Conservation (phyloP, 2,113 vertebrate species). For the Anas platyrhynchos region DNA sequence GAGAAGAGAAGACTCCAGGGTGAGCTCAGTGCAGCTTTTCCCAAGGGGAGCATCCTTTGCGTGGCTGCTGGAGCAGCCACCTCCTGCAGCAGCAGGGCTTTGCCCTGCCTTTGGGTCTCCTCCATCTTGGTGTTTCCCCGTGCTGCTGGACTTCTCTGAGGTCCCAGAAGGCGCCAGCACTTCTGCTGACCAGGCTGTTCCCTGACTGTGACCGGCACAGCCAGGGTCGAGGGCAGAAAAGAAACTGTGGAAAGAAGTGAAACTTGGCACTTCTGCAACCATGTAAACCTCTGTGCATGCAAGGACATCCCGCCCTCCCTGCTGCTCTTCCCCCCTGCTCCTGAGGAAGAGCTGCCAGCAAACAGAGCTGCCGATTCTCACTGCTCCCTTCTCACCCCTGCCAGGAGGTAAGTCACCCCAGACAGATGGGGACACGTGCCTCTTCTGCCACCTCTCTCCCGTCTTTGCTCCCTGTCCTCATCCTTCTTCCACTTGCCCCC, state of each 20-base stretch:
- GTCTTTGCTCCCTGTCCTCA: background rate
- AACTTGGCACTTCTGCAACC: background rate
- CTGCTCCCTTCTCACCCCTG: background rate
- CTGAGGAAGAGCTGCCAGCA: background rate
- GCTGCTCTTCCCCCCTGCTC: background rate
- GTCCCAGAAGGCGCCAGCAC: background rate
- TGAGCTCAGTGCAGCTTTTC: too few relatives aligned
- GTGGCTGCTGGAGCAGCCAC: background rate
- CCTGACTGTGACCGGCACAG: background rate
- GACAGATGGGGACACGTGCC: background rate
- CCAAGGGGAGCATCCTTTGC: background rate
- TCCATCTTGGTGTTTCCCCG: accelerated
- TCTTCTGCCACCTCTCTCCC: background rate
- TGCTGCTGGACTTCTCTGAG: background rate
- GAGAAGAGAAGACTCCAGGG: too few relatives aligned
- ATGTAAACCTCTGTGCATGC: background rate
- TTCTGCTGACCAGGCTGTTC: background rate
- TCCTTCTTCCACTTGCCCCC: background rate
- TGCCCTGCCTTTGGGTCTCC: background rate
- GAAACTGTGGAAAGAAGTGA: background rate
- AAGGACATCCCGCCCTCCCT: background rate
- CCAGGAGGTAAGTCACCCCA: slow-evolving; percentile 34
- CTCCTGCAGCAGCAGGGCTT: background rate
- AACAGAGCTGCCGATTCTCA: background rate
- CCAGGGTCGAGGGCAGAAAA: accelerated